Percentiles rank a stretch among this genome's conserved stretches.
phyloP scores from a whole-genome alignment of 2,888 invertebrate species.

The Cantharis nigra region DNA sequence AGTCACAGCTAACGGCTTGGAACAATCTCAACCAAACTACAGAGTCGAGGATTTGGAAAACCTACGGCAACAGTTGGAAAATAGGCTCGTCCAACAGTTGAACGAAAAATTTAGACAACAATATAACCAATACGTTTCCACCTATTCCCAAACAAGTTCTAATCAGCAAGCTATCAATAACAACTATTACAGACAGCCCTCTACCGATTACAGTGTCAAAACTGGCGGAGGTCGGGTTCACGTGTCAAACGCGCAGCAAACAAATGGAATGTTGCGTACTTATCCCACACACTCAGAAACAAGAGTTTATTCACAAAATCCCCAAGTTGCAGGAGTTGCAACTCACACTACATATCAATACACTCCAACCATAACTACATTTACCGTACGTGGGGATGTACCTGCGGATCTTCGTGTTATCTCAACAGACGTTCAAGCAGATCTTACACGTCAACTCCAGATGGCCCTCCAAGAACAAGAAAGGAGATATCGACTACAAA shows the following conservation, averaged over 20 bases:
- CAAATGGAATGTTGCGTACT: neutral
- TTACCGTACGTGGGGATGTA: conserved; percentile 7
- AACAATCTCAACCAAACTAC: conserved; percentile 46
- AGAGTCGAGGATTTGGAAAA: conserved; percentile 46
- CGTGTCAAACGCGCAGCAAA: neutral
- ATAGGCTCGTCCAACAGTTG: conserved; percentile 46
- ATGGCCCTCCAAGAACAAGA: conserved; percentile 35
- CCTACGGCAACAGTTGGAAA: conserved; percentile 47
- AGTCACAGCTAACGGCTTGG: conserved; percentile 33
- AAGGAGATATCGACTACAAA: conserved; percentile 34
- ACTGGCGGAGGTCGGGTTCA: neutral
- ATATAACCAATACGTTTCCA: conserved; percentile 25
- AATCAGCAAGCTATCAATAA: neutral
- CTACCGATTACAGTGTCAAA: neutral
- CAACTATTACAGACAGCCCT: neutral
- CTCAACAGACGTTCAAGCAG: conserved; percentile 30
- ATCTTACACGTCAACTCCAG: conserved; percentile 43
- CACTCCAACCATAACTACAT: conserved; percentile 5
- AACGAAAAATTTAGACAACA: conserved; percentile 32
- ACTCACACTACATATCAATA: conserved; percentile 11
- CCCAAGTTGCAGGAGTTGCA: neutral
- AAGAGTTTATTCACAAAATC: neutral
- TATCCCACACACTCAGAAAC: neutral
- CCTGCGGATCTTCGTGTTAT: conserved; percentile 30
- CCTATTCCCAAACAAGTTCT: conserved; percentile 1